Evolutionary conservation across 1,140 invertebrate species (phyloP), one percentile per base, ranked within the genome.

Genomic region (Helicoverpa armigera): DNA sequence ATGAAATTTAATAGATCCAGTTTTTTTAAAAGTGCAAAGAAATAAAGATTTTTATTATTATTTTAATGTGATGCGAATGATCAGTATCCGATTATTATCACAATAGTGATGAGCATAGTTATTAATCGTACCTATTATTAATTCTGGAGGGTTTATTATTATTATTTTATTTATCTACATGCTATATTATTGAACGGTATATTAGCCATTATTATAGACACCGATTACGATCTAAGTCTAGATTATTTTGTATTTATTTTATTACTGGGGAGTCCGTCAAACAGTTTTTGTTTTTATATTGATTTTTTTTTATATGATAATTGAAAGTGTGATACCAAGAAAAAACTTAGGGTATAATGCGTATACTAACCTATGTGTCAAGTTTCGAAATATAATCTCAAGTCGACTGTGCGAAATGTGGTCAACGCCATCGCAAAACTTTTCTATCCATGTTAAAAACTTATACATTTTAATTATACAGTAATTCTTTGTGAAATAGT

Each of bases 21-120:
- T 9, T 43, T 43, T 43, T 43, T 43, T 43, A 5, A 43, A 43
- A 43, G 35, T 43, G 23, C 23, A 23, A 23, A 23, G 23, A 23
- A 23, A 23, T 23, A 43, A 1, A 43, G 7, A 29, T 43, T 35
- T 10, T 65, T 12, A 60, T 60, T 29, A 10, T 48, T 67, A 43
- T 65, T 43, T 2, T 67, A 23, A 70, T 70, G 50, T 18, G 5
- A 12, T 18, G 48, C 43, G 67, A 29, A 70, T 73, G 70, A 73
- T 73, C 35, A 14, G 53, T 58, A 35, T 35, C 29, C n/a, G 50
- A 72, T 72, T 73, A 72, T 72, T 73, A 73, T 73, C 70, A 73
- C 70, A 73, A 73, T 56, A 56, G 70, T 73, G 70, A 73, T 73
- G 70, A 73, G 70, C 70, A 73, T 73, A 29, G 11, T 67, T 43